A percentile compares a stretch with the other conserved stretches of the same genome.
Conservation (phyloP, 2,113 vertebrate genomes). For the Sceloporus undulatus region DNA sequence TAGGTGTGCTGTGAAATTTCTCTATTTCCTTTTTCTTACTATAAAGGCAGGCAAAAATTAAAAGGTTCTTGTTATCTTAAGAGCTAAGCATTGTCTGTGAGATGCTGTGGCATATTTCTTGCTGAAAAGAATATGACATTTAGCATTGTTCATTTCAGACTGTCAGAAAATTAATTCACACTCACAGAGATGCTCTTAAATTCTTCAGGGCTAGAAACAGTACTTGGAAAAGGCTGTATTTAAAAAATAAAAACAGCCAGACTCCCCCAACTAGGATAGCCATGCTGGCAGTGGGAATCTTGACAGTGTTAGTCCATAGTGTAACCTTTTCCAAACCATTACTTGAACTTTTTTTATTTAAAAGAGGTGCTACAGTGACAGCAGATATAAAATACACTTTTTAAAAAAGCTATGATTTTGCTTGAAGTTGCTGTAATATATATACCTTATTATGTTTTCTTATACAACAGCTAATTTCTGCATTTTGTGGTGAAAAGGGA, state of each 20-base stretch:
- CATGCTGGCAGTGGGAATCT: too few relatives aligned
- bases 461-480: background rate
- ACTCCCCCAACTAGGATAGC: too few relatives aligned
- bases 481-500: slow-evolving; percentile 1
- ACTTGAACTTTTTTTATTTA: background rate
- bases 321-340: background rate
- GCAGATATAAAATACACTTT: background rate
- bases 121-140: background rate
- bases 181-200: background rate
- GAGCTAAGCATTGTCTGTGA: background rate
- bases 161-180: background rate
- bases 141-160: background rate
- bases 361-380: background rate
- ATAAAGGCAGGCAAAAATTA: background rate
- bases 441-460: background rate
- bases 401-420: background rate
- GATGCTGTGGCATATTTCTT: background rate
- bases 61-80: background rate
- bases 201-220: background rate
- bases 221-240: too few relatives aligned
- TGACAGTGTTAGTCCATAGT: too few relatives aligned
- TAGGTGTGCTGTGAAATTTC: background rate
- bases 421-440: background rate
- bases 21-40: background rate
- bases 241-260: too few relatives aligned